Evolutionary conservation across 2,888 invertebrate genomes (phyloP).

Genomic region (Spilosoma lubricipeda): DNA sequence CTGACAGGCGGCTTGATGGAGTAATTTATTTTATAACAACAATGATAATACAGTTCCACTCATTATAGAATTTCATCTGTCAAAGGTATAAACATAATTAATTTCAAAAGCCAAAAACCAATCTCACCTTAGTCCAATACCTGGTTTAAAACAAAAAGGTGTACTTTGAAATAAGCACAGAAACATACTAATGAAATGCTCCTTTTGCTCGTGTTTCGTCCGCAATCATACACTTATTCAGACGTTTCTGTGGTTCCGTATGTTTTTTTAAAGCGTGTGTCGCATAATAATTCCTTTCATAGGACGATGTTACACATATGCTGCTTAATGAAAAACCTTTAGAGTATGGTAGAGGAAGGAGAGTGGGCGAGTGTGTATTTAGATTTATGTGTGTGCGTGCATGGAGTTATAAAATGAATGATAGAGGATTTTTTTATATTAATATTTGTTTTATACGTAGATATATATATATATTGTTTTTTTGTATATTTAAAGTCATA

Average conservation of each 20-base stretch:
- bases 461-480: too few relatives aligned
- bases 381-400: neutral
- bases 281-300: slow-evolving; percentile 72
- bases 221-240: slow-evolving; percentile 85
- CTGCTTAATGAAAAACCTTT: slow-evolving; percentile 51
- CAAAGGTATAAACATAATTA: neutral
- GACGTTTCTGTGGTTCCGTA: slow-evolving; percentile 73
- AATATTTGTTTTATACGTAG: too few relatives aligned
- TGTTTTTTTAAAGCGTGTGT: slow-evolving; percentile 70
- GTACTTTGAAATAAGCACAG: slow-evolving; percentile 42
- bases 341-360: slow-evolving; percentile 14
- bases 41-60: too few relatives aligned
- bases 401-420: neutral
- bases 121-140: slow-evolving; percentile 10
- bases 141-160: neutral
- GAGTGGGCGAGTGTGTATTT: neutral
- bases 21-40: too few relatives aligned
- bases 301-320: slow-evolving; percentile 48
- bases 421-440: neutral
- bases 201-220: slow-evolving; percentile 46
- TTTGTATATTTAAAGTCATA: too few relatives aligned
- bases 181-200: slow-evolving; percentile 44
- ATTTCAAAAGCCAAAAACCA: neutral
- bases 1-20: too few relatives aligned
- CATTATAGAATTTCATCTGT: too few relatives aligned